Conservation (phyloP, 2,888 invertebrate genomes). For the Cheilosia vernalis region DNA sequence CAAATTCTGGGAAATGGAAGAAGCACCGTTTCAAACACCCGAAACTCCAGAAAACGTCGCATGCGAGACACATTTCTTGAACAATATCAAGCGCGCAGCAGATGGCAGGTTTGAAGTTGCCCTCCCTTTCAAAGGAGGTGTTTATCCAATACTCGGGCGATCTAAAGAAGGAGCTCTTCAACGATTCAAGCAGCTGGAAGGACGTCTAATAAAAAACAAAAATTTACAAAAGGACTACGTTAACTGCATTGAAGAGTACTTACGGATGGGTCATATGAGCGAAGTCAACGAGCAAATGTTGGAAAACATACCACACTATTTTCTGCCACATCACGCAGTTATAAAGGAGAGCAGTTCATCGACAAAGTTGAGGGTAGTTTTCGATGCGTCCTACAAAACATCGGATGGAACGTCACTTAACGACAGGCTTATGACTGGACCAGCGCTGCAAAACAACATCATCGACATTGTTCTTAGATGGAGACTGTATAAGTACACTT, state of each 20-base stretch:
- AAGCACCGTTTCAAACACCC: neutral
- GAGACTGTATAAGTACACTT: conserved; percentile 34
- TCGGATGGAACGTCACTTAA: conserved; percentile 73
- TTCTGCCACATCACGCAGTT: conserved; percentile 26
- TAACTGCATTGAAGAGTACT: conserved; percentile 19
- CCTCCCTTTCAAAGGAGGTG: conserved; percentile 39
- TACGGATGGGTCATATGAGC: conserved; percentile 23
- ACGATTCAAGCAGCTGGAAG: conserved; percentile 11
- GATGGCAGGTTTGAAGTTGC: conserved; percentile 24
- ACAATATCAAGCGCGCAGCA: neutral
- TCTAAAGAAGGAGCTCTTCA: conserved; percentile 18
- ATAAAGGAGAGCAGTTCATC: conserved; percentile 41
- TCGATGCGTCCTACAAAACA: conserved; percentile 52
- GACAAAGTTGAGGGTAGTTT: conserved; percentile 49
- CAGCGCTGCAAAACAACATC: conserved; percentile 7
- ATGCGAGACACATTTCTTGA: conserved; percentile 37
- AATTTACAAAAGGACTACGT: neutral
- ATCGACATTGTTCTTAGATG: conserved; percentile 12
- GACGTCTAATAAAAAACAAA: neutral
- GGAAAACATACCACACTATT: conserved; percentile 6
- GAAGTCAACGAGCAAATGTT: conserved; percentile 1
- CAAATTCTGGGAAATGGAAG: too few relatives aligned
- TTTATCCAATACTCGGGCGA: too few relatives aligned
- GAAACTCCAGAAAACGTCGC: conserved; percentile 20
- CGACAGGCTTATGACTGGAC: conserved; percentile 53